phyloP scores from a whole-genome alignment of 1,140 invertebrate genomes.

The Procambarus virginalis region DNA sequence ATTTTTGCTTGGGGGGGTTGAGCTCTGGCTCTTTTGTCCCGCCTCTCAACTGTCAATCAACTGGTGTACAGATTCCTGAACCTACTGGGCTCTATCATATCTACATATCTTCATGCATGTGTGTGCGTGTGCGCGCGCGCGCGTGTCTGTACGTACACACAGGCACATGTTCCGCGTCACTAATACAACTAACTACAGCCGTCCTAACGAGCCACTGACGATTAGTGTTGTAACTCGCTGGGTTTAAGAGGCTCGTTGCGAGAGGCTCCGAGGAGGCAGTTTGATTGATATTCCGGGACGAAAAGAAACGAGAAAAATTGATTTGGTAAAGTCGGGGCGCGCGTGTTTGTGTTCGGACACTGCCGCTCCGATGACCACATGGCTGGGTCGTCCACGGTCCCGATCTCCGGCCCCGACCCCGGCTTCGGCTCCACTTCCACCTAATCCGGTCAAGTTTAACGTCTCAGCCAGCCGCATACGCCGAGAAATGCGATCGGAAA shows the following conservation, averaged over 20 bases:
- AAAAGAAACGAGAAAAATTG: slow-evolving; percentile 67
- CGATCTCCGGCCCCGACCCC: background rate
- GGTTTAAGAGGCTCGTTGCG: slow-evolving; percentile 12
- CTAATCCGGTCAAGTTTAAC: background rate
- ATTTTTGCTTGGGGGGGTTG: no score
- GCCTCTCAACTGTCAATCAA: no score
- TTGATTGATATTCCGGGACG: slow-evolving; percentile 59
- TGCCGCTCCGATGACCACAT: slow-evolving; percentile 65
- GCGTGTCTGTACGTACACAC: background rate
- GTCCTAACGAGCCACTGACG: background rate
- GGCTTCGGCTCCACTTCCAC: slow-evolving; percentile 21
- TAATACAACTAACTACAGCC: slow-evolving; percentile 8
- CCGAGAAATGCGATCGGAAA: background rate
- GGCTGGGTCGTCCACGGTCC: slow-evolving; percentile 39
- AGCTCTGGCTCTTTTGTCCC: no score
- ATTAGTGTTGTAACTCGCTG: slow-evolving; percentile 23
- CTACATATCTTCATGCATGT: background rate
- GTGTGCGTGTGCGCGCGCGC: background rate
- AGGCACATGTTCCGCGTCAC: background rate
- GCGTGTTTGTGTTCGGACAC: slow-evolving; percentile 67
- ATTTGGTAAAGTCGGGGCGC: slow-evolving; percentile 60
- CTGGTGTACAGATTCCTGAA: no score
- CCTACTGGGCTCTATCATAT: no score
- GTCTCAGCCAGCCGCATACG: background rate
- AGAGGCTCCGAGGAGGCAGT: slow-evolving; percentile 28